phyloP scores from a whole-genome alignment of 2,797 vertebrate species.

The Notolepis coatsorum region DNA sequence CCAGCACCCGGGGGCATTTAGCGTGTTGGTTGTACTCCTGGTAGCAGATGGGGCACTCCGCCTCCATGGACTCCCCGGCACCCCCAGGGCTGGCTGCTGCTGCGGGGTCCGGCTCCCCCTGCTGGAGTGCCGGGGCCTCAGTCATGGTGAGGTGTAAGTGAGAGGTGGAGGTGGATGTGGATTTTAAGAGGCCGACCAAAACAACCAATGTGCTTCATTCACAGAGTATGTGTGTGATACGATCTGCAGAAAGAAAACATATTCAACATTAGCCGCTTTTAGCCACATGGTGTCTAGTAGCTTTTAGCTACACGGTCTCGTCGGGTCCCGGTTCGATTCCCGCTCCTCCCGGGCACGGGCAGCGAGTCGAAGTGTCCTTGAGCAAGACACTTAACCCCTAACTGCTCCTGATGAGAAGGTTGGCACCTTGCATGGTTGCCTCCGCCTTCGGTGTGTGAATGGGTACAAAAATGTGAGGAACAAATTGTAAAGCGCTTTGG shows the following conservation, averaged over 20 bases:
- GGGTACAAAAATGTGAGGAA: too few species aligned
- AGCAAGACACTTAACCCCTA: too few species aligned
- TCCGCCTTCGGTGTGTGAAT: too few species aligned
- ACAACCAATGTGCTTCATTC: neutral
- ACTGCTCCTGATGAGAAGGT: too few species aligned
- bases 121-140: slow-evolving; percentile 31
- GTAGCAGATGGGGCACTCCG: slow-evolving; percentile 85
- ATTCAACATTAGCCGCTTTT: neutral
- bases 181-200: neutral
- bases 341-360: too few species aligned
- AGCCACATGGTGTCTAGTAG: too few species aligned
- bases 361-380: too few species aligned
- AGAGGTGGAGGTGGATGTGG: neutral
- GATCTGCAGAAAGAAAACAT: slow-evolving; percentile 46
- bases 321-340: too few species aligned
- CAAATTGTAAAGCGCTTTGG: too few species aligned
- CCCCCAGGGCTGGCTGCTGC: slow-evolving; percentile 8
- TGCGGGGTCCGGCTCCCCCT: slow-evolving; percentile 31
- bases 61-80: slow-evolving; percentile 70
- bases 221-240: neutral
- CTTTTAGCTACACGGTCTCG: too few species aligned
- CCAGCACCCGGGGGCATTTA: slow-evolving; percentile 82
- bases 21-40: slow-evolving; percentile 82
- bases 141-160: slow-evolving; percentile 56
- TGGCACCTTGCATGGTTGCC: too few species aligned